Base-by-base conservation (phyloP, 2,888 invertebrate species). In the Enchytraeus crypticus region DNA sequence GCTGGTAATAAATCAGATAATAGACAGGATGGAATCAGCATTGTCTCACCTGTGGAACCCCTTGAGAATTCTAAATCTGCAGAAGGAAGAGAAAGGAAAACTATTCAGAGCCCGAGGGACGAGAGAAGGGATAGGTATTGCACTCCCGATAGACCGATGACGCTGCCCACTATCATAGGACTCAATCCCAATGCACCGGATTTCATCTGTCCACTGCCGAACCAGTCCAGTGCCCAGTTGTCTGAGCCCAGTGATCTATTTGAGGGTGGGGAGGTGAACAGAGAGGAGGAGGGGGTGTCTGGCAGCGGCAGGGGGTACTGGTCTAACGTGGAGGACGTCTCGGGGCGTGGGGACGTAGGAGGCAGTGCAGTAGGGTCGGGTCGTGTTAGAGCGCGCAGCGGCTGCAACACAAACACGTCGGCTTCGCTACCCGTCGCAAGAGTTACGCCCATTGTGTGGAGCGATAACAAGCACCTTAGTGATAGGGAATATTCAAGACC, bases 141-240 rank as follows among this genome's bases (percentile, higher is more conserved):
- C 11, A 18, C 21, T 5, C 14, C 14, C 49, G 21, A 11, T 23
- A 23, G 26, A 47, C 30, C 46, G 45, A 2, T 30, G 57, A n/a
- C 57, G n/a, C 2, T 54, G 26, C 55, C 27, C 5, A 47, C 46
- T 1, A 45, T 43, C 45, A 57, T 43, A 43, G 46, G 29, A 14
- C 57, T 57, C 21, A 57, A 57, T 30, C 57, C 57, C 14, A 57
- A 57, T 18, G 57, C 57, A 21, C 57, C 57, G 46, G 57, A 57
- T 33, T 57, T 57, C 33, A 29, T 46, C 46, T 57, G 27, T 14
- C 26, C n/a, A 8, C 32, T 51, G 23, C 30, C 30, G 61, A n/a
- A n/a, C n/a, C n/a, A n/a, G n/a, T n/a, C n/a, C n/a, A n/a, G n/a
- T n/a, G n/a, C n/a, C n/a, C n/a, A n/a, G n/a, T n/a, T n/a, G n/a